Percentiles rank a stretch among this genome's conserved stretches.
Evolutionary conservation across 2,113 vertebrate species (phyloP).

Genomic region (Prionailurus bengalensis): DNA sequence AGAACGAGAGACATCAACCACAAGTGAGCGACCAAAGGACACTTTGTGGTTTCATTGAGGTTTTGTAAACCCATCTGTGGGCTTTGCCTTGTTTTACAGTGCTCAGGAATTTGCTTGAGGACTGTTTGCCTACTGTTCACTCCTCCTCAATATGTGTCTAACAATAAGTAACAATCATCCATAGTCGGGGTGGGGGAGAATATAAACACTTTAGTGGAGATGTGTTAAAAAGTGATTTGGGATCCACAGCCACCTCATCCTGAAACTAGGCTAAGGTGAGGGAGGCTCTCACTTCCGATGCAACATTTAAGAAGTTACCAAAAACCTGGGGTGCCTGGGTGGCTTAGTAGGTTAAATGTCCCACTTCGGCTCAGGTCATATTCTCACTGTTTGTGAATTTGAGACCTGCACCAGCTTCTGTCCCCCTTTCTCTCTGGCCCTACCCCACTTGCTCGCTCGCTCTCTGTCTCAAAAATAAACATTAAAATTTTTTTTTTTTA

Average conservation of each 20-base stretch:
- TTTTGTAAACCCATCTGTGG: neutral
- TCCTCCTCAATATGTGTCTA: accelerated
- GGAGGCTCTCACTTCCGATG: neutral
- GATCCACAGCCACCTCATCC: neutral
- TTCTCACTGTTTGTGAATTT: no score
- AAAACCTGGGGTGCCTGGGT: neutral
- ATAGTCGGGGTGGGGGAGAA: accelerated
- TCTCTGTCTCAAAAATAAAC: no score
- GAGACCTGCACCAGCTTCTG: no score
- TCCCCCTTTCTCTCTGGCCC: no score
- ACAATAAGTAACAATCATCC: neutral
- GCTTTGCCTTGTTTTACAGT: neutral
- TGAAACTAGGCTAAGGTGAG: neutral
- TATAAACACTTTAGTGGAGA: neutral
- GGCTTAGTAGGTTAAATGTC: no score
- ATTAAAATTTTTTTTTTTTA: no score
- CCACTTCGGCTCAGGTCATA: no score
- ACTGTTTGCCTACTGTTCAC: neutral
- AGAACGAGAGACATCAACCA: no score
- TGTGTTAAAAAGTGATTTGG: neutral
- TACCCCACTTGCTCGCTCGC: no score
- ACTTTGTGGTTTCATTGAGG: neutral
- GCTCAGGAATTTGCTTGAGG: neutral
- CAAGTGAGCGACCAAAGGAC: neutral
- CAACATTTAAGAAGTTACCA: neutral